Evolutionary conservation across 2,113 vertebrate species (phyloP).

Genomic region (Dasypus novemcinctus): DNA sequence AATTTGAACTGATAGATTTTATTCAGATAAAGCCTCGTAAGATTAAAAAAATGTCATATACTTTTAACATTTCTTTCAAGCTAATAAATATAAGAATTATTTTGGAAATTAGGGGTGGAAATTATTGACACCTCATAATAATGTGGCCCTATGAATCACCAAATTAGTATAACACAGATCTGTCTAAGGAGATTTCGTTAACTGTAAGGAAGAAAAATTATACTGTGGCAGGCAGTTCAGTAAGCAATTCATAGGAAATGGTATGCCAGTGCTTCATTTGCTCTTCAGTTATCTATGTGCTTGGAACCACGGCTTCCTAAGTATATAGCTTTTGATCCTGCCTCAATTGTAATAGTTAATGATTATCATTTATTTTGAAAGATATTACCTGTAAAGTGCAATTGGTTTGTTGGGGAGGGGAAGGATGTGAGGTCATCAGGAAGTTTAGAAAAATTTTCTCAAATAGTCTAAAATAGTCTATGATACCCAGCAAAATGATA

Average conservation of each 20-base stretch:
- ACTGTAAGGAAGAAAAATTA: slow-evolving; percentile 24
- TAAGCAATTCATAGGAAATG: not conserved
- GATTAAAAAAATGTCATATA: not conserved
- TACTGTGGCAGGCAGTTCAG: not conserved
- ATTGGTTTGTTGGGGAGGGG: slow-evolving; percentile 35
- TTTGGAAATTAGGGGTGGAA: slow-evolving; percentile 47
- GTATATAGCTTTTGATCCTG: slow-evolving; percentile 15
- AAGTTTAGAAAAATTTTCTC: slow-evolving; percentile 63
- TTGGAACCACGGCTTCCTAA: not conserved
- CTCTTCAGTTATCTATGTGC: slow-evolving; percentile 17
- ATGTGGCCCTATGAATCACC: slow-evolving; percentile 25
- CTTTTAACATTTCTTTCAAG: slow-evolving; percentile 41
- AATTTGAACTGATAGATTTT: slow-evolving; percentile 45
- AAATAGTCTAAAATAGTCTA: slow-evolving; percentile 69
- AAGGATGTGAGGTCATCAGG: slow-evolving; percentile 39
- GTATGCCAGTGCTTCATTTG: not conserved
- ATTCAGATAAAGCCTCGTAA: slow-evolving; percentile 56
- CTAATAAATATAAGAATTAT: slow-evolving; percentile 34
- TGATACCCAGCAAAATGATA: slow-evolving; percentile 59
- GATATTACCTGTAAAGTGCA: slow-evolving; percentile 49
- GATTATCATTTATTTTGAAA: slow-evolving; percentile 67
- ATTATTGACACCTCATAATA: slow-evolving; percentile 21
- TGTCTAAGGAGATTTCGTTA: slow-evolving; percentile 24
- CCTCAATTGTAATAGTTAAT: slow-evolving; percentile 39
- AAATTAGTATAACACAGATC: slow-evolving; percentile 31